Conservation (phyloP, 2,797 vertebrate species). For the Pseudomugil tenellus region DNA sequence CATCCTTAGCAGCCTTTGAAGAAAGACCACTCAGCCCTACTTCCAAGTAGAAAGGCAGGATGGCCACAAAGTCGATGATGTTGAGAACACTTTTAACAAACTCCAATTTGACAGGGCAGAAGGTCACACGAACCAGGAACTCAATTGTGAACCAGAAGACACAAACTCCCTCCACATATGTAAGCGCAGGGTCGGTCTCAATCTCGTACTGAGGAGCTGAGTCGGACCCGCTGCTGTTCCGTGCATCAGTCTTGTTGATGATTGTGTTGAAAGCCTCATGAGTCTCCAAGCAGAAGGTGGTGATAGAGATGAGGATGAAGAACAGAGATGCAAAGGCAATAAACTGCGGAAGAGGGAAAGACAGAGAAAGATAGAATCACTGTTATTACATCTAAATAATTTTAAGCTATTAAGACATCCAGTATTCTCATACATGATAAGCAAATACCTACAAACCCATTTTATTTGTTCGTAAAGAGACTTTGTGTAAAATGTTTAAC, state of each 20-base stretch:
- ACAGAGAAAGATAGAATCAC: slow-evolving; percentile 20
- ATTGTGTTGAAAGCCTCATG: slow-evolving; percentile 98
- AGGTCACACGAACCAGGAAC: slow-evolving; percentile 94
- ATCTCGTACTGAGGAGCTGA: slow-evolving; percentile 90
- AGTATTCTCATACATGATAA: not conserved
- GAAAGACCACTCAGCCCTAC: slow-evolving; percentile 95
- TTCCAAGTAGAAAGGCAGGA: slow-evolving; percentile 96
- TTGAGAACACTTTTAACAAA: slow-evolving; percentile 96
- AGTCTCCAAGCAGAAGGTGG: slow-evolving; percentile 98
- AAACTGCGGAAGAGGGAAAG: slow-evolving; percentile 85
- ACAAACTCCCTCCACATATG: slow-evolving; percentile 95
- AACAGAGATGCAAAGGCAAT: slow-evolving; percentile 97
- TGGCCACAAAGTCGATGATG: slow-evolving; percentile 98
- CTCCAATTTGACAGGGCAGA: slow-evolving; percentile 98
- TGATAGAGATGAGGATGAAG: slow-evolving; percentile 99
- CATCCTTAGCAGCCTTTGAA: slow-evolving; percentile 97
- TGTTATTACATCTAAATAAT: not conserved
- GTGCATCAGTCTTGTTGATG: slow-evolving; percentile 93
- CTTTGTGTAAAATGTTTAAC: not conserved
- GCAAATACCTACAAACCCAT: not conserved
- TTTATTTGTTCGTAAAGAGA: not conserved
- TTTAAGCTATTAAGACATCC: not conserved
- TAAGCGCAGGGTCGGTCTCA: slow-evolving; percentile 95
- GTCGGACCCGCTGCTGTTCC: slow-evolving; percentile 85
- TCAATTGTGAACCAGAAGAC: slow-evolving; percentile 99